Evolutionary conservation across 2,888 invertebrate genomes (phyloP), one percentile per base, ranked within the genome.

Genomic region (Bimastos eiseni): DNA sequence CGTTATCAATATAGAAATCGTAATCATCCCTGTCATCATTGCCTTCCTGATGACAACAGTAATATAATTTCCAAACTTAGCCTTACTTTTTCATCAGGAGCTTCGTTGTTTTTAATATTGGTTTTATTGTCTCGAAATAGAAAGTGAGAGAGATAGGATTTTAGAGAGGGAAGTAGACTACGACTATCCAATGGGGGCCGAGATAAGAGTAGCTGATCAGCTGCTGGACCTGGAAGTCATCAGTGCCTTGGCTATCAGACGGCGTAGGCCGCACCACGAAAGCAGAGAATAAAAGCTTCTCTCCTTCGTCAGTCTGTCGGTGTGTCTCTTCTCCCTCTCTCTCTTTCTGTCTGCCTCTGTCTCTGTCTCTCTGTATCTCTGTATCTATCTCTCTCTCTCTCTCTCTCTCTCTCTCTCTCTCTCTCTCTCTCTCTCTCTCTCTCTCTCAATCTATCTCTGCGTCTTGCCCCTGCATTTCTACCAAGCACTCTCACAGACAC

Each of bases 1-100:
- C 41, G 37, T 90, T 34, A 36, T 90, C 90, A 90, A 34, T 84
- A 90, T 90, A 55, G 83, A n/a, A 55, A n/a, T 84, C 84, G 70
- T 70, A 13, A 90, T 83, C 30, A 84, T 90, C 90, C 5, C 30
- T 15, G 38, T 83, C 90, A 90, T 83, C 37, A 84, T 83, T 83
- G 84, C 21, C 90, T 17, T 90, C 90, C 36, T 84, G 38, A 90
- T 90, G 36, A 90, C 70, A 37, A 84, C 13, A 34, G 84, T 33
- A 55, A 38, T 70, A 13, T 90, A 24, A 70, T 90, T 49, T 55
- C 83, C 70, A 90, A 33, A 49, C 70, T 70, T 70, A 90, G 37
- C 90, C 11, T 6, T 34, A 89, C 90, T 83, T 24, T 30, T 34
- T 84, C 37, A 90, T 90, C 83, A n/a, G 33, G 88, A 88, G 34